Base-by-base conservation (phyloP, 2,113 vertebrate genomes). In the Podarcis muralis region DNA sequence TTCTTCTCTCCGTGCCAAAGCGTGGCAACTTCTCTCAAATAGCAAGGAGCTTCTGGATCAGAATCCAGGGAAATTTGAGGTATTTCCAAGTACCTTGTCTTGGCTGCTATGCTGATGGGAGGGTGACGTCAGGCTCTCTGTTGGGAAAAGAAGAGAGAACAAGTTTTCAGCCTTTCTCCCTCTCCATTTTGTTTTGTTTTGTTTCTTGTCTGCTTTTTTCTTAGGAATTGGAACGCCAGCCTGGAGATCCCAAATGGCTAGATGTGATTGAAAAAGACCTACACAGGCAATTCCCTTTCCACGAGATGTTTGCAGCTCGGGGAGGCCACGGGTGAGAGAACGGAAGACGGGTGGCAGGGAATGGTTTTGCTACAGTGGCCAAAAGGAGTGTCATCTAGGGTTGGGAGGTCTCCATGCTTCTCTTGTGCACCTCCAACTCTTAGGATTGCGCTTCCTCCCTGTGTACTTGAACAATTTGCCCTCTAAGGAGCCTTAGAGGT, bases 261-360 rank as follows among this genome's bases (percentile, higher is more conserved):
- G 98, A 98, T 92, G 98, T 98, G 91, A 98, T 98, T 79, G 98
- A 98, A 95, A 98, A 98, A 90, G 98, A 98, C 90, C 96, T 99
- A 13, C 98, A 98, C 92, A 95, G 98, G 77, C 98, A 98, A 95
- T 98, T 98, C 84, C 98, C 98, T 69, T 98, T 99, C 94, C 98
- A 98, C 11, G 98, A 98, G 96, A 98, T 98, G 98, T 98, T 98
- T 95, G 98, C 98, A 77, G 98, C 98, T 72, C 97, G 98, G 32
- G 98, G 98, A 8, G 98, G 98, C 53, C 98, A 98, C 5, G 98
- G 98, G 98, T 99, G 96, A 97, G 95, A 27, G 30, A 40, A 68
- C 4, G 27, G 65, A n/a, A 82, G 53, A 69, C 5, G 30, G 72
- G 22, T 8, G 76, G 57, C 4, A 1, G 1, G 59, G 59, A 27